These are phyloP conservation scores for Trichonephila clavipes DNA, from an alignment of 1,140 invertebrate species.

Conservation along the genomic window DNA sequence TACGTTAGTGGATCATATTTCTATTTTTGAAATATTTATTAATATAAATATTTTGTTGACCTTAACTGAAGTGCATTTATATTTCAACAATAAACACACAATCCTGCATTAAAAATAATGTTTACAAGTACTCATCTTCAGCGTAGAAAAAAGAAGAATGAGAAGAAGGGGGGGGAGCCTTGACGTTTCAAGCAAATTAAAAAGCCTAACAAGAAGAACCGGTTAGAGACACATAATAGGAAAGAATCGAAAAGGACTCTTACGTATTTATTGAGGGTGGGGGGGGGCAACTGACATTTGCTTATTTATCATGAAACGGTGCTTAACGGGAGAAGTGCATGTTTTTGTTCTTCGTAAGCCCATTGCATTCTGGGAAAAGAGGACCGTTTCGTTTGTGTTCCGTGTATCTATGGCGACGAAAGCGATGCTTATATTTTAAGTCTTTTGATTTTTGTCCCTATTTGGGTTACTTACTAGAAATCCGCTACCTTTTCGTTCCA, in stretches of 20 bases:
- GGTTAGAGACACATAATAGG: not conserved
- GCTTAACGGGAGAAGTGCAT: slow-evolving; percentile 59
- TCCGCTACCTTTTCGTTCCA: not conserved
- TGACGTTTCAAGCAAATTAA: slow-evolving; percentile 8
- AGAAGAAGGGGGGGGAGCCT: not conserved
- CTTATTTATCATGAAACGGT: slow-evolving; percentile 73
- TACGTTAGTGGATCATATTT: too few species aligned
- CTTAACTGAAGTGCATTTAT: too few species aligned
- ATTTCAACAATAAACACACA: too few species aligned
- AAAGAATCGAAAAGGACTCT: slow-evolving; percentile 19
- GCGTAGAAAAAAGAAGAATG: too few species aligned
- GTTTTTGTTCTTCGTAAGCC: slow-evolving; percentile 48
- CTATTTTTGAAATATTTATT: too few species aligned
- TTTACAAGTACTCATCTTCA: too few species aligned
- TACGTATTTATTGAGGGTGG: slow-evolving; percentile 37
- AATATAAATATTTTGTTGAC: too few species aligned
- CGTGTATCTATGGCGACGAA: slow-evolving; percentile 58
- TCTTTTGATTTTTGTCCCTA: slow-evolving; percentile 59
- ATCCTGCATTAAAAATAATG: too few species aligned
- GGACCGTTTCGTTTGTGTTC: slow-evolving; percentile 55
- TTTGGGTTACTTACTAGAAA: slow-evolving; percentile 33
- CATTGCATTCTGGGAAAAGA: slow-evolving; percentile 67
- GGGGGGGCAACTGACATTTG: slow-evolving; percentile 65
- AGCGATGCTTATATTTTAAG: slow-evolving; percentile 69
- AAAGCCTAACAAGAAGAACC: not conserved